Evolutionary conservation across 2,113 vertebrate genomes (phyloP), one percentile per base, ranked within the genome.

Genomic region (Brienomyrus brachyistius): DNA sequence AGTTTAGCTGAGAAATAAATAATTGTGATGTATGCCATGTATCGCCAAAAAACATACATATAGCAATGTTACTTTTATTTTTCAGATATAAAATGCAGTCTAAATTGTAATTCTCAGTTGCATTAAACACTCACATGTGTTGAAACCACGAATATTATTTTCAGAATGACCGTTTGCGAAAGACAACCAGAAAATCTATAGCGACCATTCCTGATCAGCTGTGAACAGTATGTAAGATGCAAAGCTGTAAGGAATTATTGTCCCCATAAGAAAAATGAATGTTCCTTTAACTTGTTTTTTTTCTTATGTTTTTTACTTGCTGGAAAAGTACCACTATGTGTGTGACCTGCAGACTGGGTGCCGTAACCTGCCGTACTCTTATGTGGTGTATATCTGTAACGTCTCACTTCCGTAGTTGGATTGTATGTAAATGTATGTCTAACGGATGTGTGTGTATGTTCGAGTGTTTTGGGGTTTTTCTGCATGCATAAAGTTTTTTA

Each of bases 401-500:
- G 13, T 52, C 47, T 27, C 48, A 17, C 19, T 86, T 54, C 48
- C 52, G 11, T 86, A 86, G 8, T 35, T 50, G 5, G n/a, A 31
- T 15, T 52, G 48, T 52, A 21, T 52, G 50, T 35, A 48, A 35
- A 86, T 54, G 84, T 84, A 19, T 86, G 85, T 35, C n/a, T 86
- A n/a, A 52, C 27, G 50, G 50, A 54, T 51, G 59, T 52, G 62
- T 54, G 89, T 80, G 21, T 90, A 15, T 86, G n/a, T 35, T 31
- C 23, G 48, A 27, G 59, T 19, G 40, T 54, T 84, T 88, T 35
- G 59, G 21, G 3, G 11, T 66, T 31, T 87, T 86, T 90, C 56
- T 90, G 89, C 89, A 90, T 90, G 89, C 77, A 47, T 87, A 87
- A n/a, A 43, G 35, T 90, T 87, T 87, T 90, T 43, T 54, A 54